phyloP scores from a whole-genome alignment of 2,888 invertebrate genomes.

The Melikaiella ostensackeni region DNA sequence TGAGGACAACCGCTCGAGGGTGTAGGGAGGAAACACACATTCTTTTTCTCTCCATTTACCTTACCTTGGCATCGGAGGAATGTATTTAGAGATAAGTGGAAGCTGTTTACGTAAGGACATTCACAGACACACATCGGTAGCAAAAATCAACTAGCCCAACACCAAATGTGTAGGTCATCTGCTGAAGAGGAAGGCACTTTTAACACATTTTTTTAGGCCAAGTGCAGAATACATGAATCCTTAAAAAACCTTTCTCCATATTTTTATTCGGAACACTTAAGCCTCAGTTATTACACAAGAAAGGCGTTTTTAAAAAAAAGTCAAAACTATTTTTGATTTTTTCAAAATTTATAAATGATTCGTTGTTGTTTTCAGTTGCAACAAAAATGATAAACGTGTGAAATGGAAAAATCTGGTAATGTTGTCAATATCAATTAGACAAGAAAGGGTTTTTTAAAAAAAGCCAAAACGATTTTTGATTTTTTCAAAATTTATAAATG shows the following conservation, averaged over 20 bases:
- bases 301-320: no score
- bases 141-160: not conserved
- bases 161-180: not conserved
- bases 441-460: no score
- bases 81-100: constrained; percentile 31
- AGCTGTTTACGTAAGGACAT: not conserved
- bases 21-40: constrained; percentile 23
- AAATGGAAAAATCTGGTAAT: no score
- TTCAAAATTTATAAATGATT: no score
- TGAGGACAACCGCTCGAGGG: constrained; percentile 33
- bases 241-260: not conserved
- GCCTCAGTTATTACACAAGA: no score
- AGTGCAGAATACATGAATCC: not conserved
- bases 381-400: no score
- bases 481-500: no score
- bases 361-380: no score
- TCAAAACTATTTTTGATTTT: no score
- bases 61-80: constrained; percentile 32
- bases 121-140: not conserved
- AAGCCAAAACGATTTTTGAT: no score
- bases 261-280: not conserved
- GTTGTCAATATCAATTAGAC: no score
- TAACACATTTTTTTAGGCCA: not conserved
- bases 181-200: not conserved
- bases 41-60: constrained; percentile 33